A percentile compares a stretch with the other conserved stretches of the same genome.
Conservation (phyloP, 2,113 vertebrate genomes). For the Diadophis punctatus region DNA sequence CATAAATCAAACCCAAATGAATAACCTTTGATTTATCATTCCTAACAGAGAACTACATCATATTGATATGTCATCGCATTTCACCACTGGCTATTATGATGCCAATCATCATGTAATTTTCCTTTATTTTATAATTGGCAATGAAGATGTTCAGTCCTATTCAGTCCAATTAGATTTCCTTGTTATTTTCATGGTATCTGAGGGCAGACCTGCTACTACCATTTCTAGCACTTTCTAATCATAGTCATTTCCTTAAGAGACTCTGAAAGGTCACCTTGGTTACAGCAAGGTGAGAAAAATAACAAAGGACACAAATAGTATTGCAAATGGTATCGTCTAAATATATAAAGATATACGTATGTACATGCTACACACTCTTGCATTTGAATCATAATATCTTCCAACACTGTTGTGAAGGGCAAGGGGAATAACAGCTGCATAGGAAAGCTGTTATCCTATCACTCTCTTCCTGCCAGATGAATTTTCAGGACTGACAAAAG, state of each 20-base stretch:
- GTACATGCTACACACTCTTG: background rate
- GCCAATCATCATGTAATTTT: conserved; percentile 65
- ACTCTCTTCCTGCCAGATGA: background rate
- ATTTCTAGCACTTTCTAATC: conserved; percentile 44
- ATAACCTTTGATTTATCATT: conserved; percentile 70
- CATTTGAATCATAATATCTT: background rate
- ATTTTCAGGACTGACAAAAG: background rate
- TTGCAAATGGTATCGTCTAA: background rate
- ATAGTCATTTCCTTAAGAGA: conserved; percentile 42
- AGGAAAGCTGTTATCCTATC: background rate
- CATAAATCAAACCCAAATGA: conserved; percentile 68
- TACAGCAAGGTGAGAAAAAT: conserved; percentile 15
- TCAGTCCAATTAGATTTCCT: conserved; percentile 63
- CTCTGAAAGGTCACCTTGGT: conserved; percentile 18
- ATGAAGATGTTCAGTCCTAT: conserved; percentile 61
- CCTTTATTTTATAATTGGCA: conserved; percentile 57
- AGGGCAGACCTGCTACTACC: conserved; percentile 44
- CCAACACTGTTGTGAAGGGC: background rate
- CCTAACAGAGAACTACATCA: conserved; percentile 69
- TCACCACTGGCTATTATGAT: conserved; percentile 65
- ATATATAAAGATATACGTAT: background rate
- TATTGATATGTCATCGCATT: conserved; percentile 66
- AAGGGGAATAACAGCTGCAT: background rate
- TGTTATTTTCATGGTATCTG: conserved; percentile 58
- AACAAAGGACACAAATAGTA: background rate